These are phyloP conservation scores for Zaprionus capensis DNA, from an alignment of 1,140 invertebrate species.

Conservation along the genomic window DNA sequence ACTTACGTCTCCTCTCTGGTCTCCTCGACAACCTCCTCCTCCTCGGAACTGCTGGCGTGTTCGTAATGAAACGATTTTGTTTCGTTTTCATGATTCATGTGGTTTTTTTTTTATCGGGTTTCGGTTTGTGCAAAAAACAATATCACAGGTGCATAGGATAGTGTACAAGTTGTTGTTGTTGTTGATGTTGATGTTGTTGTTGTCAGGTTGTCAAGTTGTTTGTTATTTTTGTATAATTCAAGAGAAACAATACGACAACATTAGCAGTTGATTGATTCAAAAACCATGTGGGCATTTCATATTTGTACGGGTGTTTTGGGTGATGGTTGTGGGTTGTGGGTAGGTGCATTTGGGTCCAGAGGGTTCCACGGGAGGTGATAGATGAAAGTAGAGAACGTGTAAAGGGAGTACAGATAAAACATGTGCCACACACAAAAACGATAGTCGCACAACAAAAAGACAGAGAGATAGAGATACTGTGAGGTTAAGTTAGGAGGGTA, in stretches of 20 bases:
- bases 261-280: slow-evolving; percentile 72
- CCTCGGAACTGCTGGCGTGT: slow-evolving; percentile 86
- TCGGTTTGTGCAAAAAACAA: slow-evolving; percentile 64
- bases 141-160: slow-evolving; percentile 49
- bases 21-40: slow-evolving; percentile 88
- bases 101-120: slow-evolving; percentile 33
- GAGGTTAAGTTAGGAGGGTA: not conserved
- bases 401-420: slow-evolving; percentile 76
- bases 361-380: slow-evolving; percentile 11
- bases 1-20: slow-evolving; percentile 89
- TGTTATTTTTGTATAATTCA: slow-evolving; percentile 49
- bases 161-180: slow-evolving; percentile 56
- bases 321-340: slow-evolving; percentile 2
- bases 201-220: slow-evolving; percentile 41
- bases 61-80: slow-evolving; percentile 68
- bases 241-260: slow-evolving; percentile 77
- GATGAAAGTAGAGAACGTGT: slow-evolving; percentile 59
- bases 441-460: slow-evolving; percentile 6
- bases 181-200: slow-evolving; percentile 55
- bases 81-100: slow-evolving; percentile 30
- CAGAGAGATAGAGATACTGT: slow-evolving; percentile 12
- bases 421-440: slow-evolving; percentile 51
- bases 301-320: slow-evolving; percentile 3
- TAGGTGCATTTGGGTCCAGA: slow-evolving; percentile 24
- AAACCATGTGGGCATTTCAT: slow-evolving; percentile 32